Conservation (phyloP, 2,888 invertebrate species). For the Pyralis farinalis region DNA sequence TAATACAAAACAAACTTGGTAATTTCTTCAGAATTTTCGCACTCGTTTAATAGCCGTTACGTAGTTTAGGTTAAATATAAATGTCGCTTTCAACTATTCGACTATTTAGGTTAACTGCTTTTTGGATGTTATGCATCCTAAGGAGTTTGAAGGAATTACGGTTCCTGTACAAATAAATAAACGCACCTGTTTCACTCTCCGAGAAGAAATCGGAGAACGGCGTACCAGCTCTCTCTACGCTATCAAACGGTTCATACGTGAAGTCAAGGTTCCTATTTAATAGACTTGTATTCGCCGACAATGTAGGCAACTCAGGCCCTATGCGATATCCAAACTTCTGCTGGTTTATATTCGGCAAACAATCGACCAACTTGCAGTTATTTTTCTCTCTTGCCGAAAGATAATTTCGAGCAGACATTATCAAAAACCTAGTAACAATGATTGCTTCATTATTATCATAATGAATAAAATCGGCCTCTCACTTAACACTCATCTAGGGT, state of each 20-base stretch:
- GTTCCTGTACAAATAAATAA: slow-evolving; percentile 1
- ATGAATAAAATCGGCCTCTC: no score
- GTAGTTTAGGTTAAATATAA: no score
- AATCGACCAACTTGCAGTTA: slow-evolving; percentile 58
- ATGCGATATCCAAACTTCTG: slow-evolving; percentile 55
- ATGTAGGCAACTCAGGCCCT: slow-evolving; percentile 49
- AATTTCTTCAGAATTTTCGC: no score
- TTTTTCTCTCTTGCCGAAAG: slow-evolving; percentile 64
- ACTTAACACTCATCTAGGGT: no score
- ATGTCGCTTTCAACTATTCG: no score
- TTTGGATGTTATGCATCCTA: no score
- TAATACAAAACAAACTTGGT: no score
- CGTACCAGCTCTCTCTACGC: slow-evolving; percentile 54
- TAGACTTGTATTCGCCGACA: slow-evolving; percentile 54
- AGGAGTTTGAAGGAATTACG: no score
- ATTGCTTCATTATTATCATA: background rate
- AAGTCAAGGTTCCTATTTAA: slow-evolving; percentile 63
- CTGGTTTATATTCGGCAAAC: slow-evolving; percentile 61
- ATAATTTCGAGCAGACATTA: slow-evolving; percentile 73
- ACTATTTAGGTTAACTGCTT: no score
- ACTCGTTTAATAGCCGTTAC: no score
- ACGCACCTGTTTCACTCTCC: slow-evolving; percentile 65
- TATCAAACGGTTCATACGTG: slow-evolving; percentile 52
- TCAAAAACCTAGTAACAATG: slow-evolving; percentile 27
- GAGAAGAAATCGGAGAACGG: slow-evolving; percentile 73